Conservation (phyloP, 2,888 invertebrate species). For the Clunio marinus region DNA sequence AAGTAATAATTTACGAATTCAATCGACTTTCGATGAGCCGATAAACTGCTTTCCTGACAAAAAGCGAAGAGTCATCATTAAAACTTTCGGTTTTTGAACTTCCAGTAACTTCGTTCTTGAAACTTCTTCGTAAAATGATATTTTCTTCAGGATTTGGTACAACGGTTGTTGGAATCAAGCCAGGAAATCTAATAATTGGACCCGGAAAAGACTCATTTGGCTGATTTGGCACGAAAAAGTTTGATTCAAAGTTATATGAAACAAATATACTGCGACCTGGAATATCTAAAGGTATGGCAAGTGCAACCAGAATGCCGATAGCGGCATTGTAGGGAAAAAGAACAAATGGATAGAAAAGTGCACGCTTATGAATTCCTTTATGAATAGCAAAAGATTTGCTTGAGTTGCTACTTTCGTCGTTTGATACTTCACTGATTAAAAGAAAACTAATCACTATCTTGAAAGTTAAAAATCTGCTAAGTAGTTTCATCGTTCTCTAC, state of each 20-base stretch:
- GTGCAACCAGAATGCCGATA: slow-evolving; percentile 55
- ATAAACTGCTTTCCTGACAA: slow-evolving; percentile 24
- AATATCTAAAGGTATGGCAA: slow-evolving; percentile 61
- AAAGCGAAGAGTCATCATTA: not conserved
- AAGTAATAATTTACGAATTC: slow-evolving; percentile 5
- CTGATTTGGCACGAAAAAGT: slow-evolving; percentile 49
- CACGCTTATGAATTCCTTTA: not conserved
- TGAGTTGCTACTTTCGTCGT: too few relatives aligned
- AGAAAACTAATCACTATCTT: too few relatives aligned
- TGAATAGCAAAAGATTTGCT: too few relatives aligned
- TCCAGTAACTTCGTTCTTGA: not conserved
- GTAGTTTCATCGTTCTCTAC: too few relatives aligned
- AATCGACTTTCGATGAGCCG: slow-evolving; percentile 21
- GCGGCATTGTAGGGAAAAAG: slow-evolving; percentile 27
- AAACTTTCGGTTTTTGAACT: not conserved
- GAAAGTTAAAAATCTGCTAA: too few relatives aligned
- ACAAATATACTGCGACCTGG: slow-evolving; percentile 60
- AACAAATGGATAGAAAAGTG: slow-evolving; percentile 8
- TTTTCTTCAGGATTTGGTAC: slow-evolving; percentile 12
- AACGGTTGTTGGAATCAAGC: not conserved
- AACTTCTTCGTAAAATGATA: not conserved
- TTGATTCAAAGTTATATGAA: slow-evolving; percentile 64
- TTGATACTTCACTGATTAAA: too few relatives aligned
- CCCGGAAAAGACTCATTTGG: slow-evolving; percentile 24
- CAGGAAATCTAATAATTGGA: not conserved